Evolutionary conservation across 2,797 vertebrate genomes (phyloP), one percentile per base, ranked within the genome.

Genomic region (Oreonectes daqikongensis): DNA sequence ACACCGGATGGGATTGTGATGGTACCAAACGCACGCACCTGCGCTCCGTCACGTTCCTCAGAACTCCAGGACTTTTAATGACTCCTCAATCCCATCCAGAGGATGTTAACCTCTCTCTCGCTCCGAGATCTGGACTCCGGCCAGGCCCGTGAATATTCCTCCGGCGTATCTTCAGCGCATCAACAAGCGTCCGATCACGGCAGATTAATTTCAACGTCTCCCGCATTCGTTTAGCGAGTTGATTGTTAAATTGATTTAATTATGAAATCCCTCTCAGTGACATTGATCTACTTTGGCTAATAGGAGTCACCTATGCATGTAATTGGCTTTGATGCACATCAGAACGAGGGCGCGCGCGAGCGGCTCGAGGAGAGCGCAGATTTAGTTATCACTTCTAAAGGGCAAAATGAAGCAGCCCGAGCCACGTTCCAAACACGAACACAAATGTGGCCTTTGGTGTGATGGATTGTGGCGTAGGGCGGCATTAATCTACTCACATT

Each of bases 181-280:
- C 69, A 60, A 40, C 78, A 26, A 60, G 55, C 15, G 38, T 42
- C 64, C 28, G 61, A 85, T 81, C 50, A 71, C 69, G 76, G 17
- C 59, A 72, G 81, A 86, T 84, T 80, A 79, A 84, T 84, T 81
- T 81, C 77, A 80, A 67, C 80, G 66, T 82, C 79, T 79, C 72
- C 75, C 77, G 60, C 65, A 68, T 80, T 82, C 76, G 68, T 81
- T 83, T 78, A 79, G 82, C 24, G 66, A 50, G 69, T 61, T 82
- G 85, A 87, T 85, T 87, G 84, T 82, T 87, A 80, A 87, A 85
- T 83, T 85, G 81, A 87, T 85, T 84, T 85, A 80, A 85, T 85
- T 84, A 84, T 85, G 61, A 78, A 81, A 78, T 82, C 76, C 72
- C 79, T 80, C 75, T 81, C 63, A 75, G 80, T 83, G 84, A 84